phyloP scores from a whole-genome alignment of 1,140 invertebrate genomes.

The Bicyclus anynana region DNA sequence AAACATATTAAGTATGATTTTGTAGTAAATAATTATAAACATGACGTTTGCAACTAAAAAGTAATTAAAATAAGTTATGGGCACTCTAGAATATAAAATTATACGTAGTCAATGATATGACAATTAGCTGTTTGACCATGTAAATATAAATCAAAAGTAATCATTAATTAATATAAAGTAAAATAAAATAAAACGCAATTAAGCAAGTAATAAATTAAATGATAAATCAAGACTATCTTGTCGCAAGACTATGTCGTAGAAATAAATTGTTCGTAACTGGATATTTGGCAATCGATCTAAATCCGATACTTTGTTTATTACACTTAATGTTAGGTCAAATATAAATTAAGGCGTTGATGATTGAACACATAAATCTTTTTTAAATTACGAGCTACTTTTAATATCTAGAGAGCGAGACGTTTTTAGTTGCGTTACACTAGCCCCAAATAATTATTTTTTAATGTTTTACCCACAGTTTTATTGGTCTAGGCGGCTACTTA shows the following conservation, averaged over 20 bases:
- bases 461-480: not conserved
- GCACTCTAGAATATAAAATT: too few relatives aligned
- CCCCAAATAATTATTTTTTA: not conserved
- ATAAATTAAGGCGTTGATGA: constrained; percentile 17
- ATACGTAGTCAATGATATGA: too few relatives aligned
- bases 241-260: constrained; percentile 5
- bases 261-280: constrained; percentile 5
- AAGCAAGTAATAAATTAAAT: not conserved
- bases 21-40: too few relatives aligned
- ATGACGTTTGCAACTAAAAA: too few relatives aligned
- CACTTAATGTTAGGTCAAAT: constrained; percentile 22
- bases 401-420: not conserved
- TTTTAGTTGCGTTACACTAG: not conserved
- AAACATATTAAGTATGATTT: too few relatives aligned
- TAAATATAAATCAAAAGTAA: too few relatives aligned
- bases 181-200: not conserved
- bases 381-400: constrained; percentile 16
- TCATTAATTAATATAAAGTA: not conserved
- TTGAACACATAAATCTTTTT: constrained; percentile 22
- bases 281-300: constrained; percentile 40
- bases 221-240: not conserved
- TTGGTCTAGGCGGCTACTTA: not conserved
- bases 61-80: too few relatives aligned
- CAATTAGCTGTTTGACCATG: too few relatives aligned
- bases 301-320: constrained; percentile 24